Evolutionary conservation across 92 coral and sea anemone genomes (phyloP).

Genomic region (Anthopleura xanthogrammica): DNA sequence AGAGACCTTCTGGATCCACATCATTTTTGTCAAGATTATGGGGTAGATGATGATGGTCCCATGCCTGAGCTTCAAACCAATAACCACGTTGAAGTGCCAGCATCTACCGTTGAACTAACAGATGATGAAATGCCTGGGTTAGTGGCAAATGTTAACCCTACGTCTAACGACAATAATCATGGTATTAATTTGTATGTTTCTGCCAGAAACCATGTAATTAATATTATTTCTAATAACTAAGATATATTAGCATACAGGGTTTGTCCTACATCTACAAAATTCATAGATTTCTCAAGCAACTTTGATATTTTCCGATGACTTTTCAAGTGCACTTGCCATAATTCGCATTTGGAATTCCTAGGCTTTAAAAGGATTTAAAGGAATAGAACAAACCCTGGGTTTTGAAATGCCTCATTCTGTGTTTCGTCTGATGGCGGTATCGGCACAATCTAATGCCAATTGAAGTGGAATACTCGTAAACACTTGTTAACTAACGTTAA

Average conservation of each 20-base stretch:
- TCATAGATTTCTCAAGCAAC: no score
- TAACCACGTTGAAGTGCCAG: conserved; percentile 57
- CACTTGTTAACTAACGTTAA: no score
- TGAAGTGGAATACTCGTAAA: no score
- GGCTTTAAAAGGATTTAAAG: not conserved
- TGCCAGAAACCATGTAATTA: not conserved
- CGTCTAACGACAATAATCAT: conserved; percentile 17
- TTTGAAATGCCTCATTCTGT: not conserved
- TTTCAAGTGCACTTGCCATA: not conserved
- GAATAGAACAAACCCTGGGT: conserved; percentile 7
- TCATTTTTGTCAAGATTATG: conserved; percentile 30
- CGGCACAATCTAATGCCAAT: no score
- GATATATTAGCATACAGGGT: no score
- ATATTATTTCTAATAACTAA: no score
- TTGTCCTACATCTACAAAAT: no score
- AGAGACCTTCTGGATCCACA: conserved; percentile 48
- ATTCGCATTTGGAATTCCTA: not conserved
- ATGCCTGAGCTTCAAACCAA: conserved; percentile 51
- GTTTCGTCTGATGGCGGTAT: no score
- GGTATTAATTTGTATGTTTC: conserved; percentile 15
- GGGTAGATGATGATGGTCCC: conserved; percentile 61
- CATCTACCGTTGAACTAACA: conserved; percentile 27
- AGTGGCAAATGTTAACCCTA: conserved; percentile 3
- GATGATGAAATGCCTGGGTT: conserved; percentile 13
- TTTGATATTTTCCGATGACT: not conserved